Evolutionary conservation across 1,140 invertebrate genomes (phyloP).

Genomic region (Neodiprion fabricii): DNA sequence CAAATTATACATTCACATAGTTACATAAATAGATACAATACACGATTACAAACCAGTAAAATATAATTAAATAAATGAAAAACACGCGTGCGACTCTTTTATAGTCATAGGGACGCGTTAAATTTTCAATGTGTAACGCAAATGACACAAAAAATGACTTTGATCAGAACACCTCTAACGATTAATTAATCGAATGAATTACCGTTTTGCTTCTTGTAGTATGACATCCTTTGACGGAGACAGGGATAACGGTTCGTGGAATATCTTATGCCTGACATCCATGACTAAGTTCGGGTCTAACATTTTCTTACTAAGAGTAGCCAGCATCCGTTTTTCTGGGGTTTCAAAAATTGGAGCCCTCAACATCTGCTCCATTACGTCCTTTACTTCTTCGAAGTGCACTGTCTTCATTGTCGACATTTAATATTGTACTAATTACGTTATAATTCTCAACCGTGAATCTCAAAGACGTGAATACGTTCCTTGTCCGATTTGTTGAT

Average conservation of each 20-base stretch:
- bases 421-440: background rate
- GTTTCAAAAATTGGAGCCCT: constrained; percentile 29
- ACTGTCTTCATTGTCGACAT: constrained; percentile 20
- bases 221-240: constrained; percentile 14
- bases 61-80: too few species aligned
- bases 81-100: too few species aligned
- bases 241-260: constrained; percentile 23
- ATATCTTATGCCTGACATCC: constrained; percentile 32
- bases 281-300: constrained; percentile 34
- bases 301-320: background rate
- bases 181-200: background rate
- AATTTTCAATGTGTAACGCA: too few species aligned
- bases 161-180: background rate
- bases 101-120: too few species aligned
- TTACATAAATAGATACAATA: too few species aligned
- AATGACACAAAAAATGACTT: background rate
- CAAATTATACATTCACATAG: too few species aligned
- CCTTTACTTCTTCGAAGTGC: constrained; percentile 33
- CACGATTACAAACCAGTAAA: too few species aligned
- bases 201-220: constrained; percentile 21
- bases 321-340: constrained; percentile 27
- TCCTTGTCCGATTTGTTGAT: background rate
- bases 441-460: background rate
- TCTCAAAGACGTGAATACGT: too few species aligned
- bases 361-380: constrained; percentile 36